Evolutionary conservation across 2,113 vertebrate species (phyloP), one percentile per base, ranked within the genome.

Genomic region (Turnix velox): DNA sequence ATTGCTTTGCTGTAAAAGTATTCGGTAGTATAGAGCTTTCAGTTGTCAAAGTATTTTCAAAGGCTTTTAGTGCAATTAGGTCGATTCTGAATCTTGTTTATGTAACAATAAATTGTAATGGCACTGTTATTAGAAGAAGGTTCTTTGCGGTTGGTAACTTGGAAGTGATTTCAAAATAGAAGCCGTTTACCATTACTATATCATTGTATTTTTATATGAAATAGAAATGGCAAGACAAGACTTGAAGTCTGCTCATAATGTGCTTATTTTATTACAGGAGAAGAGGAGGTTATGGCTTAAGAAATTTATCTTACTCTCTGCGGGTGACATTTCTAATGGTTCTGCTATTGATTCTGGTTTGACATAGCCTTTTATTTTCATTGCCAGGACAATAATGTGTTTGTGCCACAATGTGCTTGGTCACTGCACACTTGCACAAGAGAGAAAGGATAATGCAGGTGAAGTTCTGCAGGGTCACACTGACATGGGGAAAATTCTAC

Each of bases 221-320:
- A 31, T 73, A 49, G 31, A 84, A 45, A 65, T 19, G 92, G 33
- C n/a, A 91, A 61, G 74, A 57, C 28, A 79, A 91, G 57, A 48
- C 31, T 40, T 86, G 30, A 86, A 67, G 24, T 82, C 73, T 92
- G 37, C 28, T 85, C 37, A 30, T 57, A 84, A 43, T 0, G 0
- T 51, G 33, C 20, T 89, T 84, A 46, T 87, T 87, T 84, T 89
- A 46, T 92, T 84, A 45, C 30, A 61, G 39, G 31, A 52, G 55
- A 81, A 69, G 59, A 31, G 49, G 66, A 68, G 19, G 79, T 67
- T 68, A 61, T 22, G 54, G 42, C 68, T 91, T 43, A 94, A 57
- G 54, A 94, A 92, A 95, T 90, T 92, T 22, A 92, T 87, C 52
- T 93, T 94, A 43, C 35, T 85, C 52, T 87, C 71, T 92, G 58